phyloP scores from a whole-genome alignment of 1,140 invertebrate species.

The Papilio polytes region DNA sequence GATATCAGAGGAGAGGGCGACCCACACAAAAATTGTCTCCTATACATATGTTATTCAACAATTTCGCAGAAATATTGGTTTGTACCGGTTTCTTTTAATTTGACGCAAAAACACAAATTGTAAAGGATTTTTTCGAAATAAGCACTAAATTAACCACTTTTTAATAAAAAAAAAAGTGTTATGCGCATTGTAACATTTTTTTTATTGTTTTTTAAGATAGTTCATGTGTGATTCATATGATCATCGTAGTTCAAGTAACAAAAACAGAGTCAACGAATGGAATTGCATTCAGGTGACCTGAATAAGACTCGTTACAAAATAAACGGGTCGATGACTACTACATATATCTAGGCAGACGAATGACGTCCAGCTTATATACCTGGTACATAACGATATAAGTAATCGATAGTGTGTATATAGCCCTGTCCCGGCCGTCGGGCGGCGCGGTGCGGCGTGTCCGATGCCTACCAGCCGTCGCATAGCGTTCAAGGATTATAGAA shows the following conservation, averaged over 20 bases:
- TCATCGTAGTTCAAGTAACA: constrained; percentile 6
- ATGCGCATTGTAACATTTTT: too few species aligned
- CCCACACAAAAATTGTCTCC: neutral
- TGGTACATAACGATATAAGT: constrained; percentile 55
- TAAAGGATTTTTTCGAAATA: too few species aligned
- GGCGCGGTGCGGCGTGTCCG: constrained; percentile 5
- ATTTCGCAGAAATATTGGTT: too few species aligned
- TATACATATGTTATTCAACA: too few species aligned
- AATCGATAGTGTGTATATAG: constrained; percentile 74
- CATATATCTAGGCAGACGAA: constrained; percentile 47
- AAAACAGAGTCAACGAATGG: constrained; percentile 13
- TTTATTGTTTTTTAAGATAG: too few species aligned
- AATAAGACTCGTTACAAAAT: constrained; percentile 49
- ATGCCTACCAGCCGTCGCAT: constrained; percentile 37
- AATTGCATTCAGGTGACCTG: constrained; percentile 53
- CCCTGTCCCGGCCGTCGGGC: neutral
- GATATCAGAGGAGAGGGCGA: neutral
- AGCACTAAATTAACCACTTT: too few species aligned
- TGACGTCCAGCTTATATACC: constrained; percentile 61
- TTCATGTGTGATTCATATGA: neutral
- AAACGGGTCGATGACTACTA: constrained; percentile 51
- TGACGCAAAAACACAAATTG: too few species aligned
- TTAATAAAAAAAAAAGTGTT: too few species aligned
- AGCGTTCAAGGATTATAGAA: constrained; percentile 47
- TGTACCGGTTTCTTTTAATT: too few species aligned